phyloP scores from a whole-genome alignment of 2,113 vertebrate genomes.

The Eidolon helvum region DNA sequence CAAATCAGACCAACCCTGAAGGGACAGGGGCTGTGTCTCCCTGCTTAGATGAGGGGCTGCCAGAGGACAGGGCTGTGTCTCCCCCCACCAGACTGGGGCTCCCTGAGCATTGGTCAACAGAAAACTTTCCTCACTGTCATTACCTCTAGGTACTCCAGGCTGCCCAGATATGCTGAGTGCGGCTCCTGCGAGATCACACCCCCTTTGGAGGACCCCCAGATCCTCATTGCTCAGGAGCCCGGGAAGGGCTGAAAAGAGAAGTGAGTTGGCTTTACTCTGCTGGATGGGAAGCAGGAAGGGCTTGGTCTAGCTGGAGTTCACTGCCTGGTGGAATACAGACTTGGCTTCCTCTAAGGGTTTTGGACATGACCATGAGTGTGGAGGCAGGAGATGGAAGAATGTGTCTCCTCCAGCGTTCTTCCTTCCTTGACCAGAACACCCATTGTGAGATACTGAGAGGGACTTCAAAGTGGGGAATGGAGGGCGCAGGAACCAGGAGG shows the following conservation, averaged over 20 bases:
- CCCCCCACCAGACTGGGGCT: not conserved
- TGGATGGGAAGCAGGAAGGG: not conserved
- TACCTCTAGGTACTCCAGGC: not conserved
- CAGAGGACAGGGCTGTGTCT: not conserved
- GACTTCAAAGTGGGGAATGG: not conserved
- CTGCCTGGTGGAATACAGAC: not conserved
- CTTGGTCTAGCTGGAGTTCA: not conserved
- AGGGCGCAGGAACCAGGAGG: not conserved
- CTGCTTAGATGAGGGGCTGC: not conserved
- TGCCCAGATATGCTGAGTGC: not conserved
- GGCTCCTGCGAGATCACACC: not conserved
- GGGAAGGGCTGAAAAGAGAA: not conserved
- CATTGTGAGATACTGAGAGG: not conserved
- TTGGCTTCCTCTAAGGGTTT: not conserved
- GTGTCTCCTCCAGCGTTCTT: not conserved
- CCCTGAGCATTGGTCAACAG: not conserved
- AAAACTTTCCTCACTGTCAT: not conserved
- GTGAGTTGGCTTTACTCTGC: not conserved
- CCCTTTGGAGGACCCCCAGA: not conserved
- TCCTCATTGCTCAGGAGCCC: not conserved
- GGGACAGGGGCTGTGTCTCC: not conserved
- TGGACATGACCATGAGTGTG: rapidly evolving
- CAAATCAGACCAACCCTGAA: not conserved
- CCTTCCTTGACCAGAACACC: not conserved
- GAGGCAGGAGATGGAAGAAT: not conserved